Conservation (phyloP, 2,113 vertebrate species). For the Phalacrocorax carbo region DNA sequence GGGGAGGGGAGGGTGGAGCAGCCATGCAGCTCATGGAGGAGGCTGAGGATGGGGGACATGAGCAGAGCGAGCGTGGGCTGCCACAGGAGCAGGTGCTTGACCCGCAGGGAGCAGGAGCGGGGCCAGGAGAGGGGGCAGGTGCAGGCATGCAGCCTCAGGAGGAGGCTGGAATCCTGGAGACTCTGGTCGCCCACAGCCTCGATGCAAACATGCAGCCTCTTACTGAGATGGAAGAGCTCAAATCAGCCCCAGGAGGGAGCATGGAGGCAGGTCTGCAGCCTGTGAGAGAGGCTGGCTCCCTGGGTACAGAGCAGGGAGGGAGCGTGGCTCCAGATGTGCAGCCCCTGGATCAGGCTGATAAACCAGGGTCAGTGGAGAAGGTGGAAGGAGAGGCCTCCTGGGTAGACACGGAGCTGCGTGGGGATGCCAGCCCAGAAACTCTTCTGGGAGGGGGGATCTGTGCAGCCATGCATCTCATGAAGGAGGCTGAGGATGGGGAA, state of each 20-base stretch:
- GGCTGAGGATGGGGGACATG: not conserved
- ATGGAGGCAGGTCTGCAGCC: rapidly evolving
- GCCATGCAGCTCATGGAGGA: rapidly evolving
- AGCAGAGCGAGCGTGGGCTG: rapidly evolving
- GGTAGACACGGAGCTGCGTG: too few relatives aligned
- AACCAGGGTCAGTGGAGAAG: too few relatives aligned
- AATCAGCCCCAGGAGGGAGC: not conserved
- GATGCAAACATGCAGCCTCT: too few relatives aligned
- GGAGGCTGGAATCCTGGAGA: rapidly evolving
- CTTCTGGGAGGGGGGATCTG: too few relatives aligned
- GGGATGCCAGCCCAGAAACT: too few relatives aligned
- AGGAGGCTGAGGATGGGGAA: too few relatives aligned
- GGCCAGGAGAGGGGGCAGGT: not conserved
- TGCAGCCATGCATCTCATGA: too few relatives aligned
- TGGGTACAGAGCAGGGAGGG: too few relatives aligned
- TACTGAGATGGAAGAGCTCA: not conserved
- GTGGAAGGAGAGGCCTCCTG: too few relatives aligned
- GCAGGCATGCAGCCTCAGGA: rapidly evolving
- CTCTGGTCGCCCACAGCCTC: rapidly evolving
- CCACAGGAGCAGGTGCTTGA: not conserved
- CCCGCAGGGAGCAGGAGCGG: rapidly evolving
- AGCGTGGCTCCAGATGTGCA: too few relatives aligned
- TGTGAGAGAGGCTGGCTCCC: too few relatives aligned
- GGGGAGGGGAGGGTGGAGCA: not conserved
- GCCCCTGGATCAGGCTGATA: too few relatives aligned